phyloP scores from a whole-genome alignment of 64 coral and sea anemone genomes.

The Montipora capricornis region DNA sequence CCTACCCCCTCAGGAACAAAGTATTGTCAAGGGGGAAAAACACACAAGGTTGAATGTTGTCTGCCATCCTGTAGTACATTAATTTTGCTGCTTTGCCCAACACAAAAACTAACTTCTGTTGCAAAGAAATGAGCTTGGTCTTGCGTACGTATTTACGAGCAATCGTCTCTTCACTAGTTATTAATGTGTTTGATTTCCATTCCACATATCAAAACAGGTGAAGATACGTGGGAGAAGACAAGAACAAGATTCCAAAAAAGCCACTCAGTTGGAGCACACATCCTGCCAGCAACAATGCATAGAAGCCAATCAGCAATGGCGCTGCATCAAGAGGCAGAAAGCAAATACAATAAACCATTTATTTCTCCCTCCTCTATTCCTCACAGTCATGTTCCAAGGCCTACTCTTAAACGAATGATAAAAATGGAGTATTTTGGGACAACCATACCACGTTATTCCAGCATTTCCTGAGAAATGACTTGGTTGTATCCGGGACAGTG shows the following conservation, averaged over 20 bases:
- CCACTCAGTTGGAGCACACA: constrained; percentile 66
- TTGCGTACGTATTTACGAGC: neutral
- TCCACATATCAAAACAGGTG: constrained; percentile 6
- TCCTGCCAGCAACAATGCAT: constrained; percentile 26
- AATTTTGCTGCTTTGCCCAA: no score
- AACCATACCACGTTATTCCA: constrained; percentile 83
- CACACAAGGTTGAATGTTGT: no score
- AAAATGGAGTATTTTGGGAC: constrained; percentile 94
- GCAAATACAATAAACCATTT: constrained; percentile 51
- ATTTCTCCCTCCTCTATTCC: constrained; percentile 87
- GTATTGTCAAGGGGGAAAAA: no score
- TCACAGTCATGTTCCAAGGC: constrained; percentile 72
- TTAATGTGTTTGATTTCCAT: neutral
- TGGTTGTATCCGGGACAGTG: neutral
- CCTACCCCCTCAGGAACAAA: no score
- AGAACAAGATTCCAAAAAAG: constrained; percentile 78
- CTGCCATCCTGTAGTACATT: no score
- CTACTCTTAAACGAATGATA: constrained; percentile 87
- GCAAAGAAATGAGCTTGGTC: neutral
- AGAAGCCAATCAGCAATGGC: constrained; percentile 28
- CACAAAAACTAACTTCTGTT: neutral
- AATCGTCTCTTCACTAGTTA: neutral
- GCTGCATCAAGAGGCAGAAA: neutral
- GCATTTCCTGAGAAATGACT: constrained; percentile 59
- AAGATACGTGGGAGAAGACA: neutral